Percentiles rank a stretch among this genome's conserved stretches.
These are phyloP conservation scores for Archivesica marissinica DNA, from an alignment of 1,140 invertebrate genomes.

Conservation along the genomic window DNA sequence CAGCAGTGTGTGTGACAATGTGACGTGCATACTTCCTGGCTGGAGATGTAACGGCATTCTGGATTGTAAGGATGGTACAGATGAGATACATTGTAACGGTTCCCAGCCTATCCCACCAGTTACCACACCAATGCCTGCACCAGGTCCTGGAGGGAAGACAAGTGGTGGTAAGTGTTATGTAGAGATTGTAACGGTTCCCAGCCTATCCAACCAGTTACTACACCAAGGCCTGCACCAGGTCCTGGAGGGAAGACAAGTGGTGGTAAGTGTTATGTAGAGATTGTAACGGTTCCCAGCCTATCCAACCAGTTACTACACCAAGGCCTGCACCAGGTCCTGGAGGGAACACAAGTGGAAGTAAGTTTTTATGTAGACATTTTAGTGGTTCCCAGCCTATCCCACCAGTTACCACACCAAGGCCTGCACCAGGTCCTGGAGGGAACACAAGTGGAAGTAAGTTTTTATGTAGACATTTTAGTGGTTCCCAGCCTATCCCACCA, in stretches of 20 bases:
- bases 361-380: constrained; percentile 61
- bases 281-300: constrained; percentile 35
- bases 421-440: not conserved
- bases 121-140: constrained; percentile 32
- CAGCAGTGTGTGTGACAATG: constrained; percentile 63
- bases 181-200: constrained; percentile 59
- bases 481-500: not conserved
- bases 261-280: constrained; percentile 68
- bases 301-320: constrained; percentile 25
- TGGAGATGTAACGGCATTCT: constrained; percentile 69
- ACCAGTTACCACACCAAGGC: constrained; percentile 30
- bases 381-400: not conserved
- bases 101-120: constrained; percentile 6
- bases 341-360: constrained; percentile 32
- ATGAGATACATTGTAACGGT: constrained; percentile 63
- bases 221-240: constrained; percentile 30
- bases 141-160: not conserved
- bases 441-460: constrained; percentile 36
- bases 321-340: not conserved
- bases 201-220: constrained; percentile 13
- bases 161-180: constrained; percentile 63
- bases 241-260: constrained; percentile 9
- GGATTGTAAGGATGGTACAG: constrained; percentile 71
- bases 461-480: constrained; percentile 70
- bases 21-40: constrained; percentile 65